phyloP scores from a whole-genome alignment of 2,113 vertebrate genomes.

The Rhabdomys dilectus region DNA sequence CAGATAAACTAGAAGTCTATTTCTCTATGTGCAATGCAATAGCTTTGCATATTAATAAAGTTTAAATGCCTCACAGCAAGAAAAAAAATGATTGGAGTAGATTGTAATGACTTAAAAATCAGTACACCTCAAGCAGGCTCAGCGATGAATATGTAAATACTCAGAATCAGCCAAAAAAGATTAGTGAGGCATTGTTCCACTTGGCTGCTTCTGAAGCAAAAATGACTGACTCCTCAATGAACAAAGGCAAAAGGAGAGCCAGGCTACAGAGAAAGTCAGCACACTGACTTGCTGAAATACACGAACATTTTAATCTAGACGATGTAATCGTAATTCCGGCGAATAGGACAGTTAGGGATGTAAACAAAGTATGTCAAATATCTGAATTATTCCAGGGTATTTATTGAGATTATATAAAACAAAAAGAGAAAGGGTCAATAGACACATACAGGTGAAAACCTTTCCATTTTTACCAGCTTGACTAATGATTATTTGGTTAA shows the following conservation, averaged over 20 bases:
- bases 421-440: slow-evolving; percentile 1
- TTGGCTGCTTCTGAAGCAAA: slow-evolving; percentile 7
- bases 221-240: not conserved
- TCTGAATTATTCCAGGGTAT: not conserved
- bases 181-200: slow-evolving; percentile 62
- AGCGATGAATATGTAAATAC: slow-evolving; percentile 59
- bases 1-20: slow-evolving; percentile 82
- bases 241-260: slow-evolving; percentile 12
- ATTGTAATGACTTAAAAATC: slow-evolving; percentile 79
- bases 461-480: not conserved
- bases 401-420: slow-evolving; percentile 26
- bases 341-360: not conserved
- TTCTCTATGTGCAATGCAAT: slow-evolving; percentile 56
- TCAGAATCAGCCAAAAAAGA: not conserved
- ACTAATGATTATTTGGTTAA: not conserved
- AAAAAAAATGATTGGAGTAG: slow-evolving; percentile 72
- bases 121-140: slow-evolving; percentile 71
- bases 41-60: slow-evolving; percentile 78
- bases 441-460: not conserved
- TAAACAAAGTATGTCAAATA: slow-evolving; percentile 11
- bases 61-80: slow-evolving; percentile 77
- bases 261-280: not conserved
- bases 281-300: slow-evolving; percentile 18
- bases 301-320: slow-evolving; percentile 17
- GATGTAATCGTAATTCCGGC: not conserved